Conservation (phyloP, 2,888 invertebrate species). For the Hedya salicella region DNA sequence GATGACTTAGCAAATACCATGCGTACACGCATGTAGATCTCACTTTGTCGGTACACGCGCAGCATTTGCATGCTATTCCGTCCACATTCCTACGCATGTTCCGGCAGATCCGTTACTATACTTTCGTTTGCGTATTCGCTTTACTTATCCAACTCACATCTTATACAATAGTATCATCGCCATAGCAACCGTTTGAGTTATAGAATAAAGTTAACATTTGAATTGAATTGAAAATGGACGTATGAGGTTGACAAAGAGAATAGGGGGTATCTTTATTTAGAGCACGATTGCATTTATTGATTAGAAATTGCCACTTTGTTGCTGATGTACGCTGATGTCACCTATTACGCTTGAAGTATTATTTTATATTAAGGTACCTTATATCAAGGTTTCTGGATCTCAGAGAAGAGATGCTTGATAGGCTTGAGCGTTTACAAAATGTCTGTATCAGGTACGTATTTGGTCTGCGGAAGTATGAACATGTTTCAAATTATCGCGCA, state of each 20-base stretch:
- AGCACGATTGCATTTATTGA: constrained; percentile 66
- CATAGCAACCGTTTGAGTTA: not conserved
- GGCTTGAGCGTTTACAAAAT: too few species aligned
- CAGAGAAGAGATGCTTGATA: too few species aligned
- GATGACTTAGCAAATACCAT: not conserved
- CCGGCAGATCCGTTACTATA: constrained; percentile 63
- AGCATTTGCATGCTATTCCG: constrained; percentile 49
- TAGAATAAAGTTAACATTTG: not conserved
- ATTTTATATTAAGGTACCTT: not conserved
- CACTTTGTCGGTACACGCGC: constrained; percentile 39
- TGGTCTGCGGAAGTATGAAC: too few species aligned
- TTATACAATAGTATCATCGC: not conserved
- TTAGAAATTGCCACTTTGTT: constrained; percentile 71
- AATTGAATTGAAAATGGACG: not conserved
- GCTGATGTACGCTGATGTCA: constrained; percentile 68
- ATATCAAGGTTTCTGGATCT: too few species aligned
- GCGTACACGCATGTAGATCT: constrained; percentile 11
- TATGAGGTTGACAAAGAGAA: not conserved
- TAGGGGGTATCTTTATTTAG: constrained; percentile 52
- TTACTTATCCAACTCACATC: constrained; percentile 11
- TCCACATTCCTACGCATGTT: constrained; percentile 49
- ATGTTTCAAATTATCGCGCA: too few species aligned
- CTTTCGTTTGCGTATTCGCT: constrained; percentile 67
- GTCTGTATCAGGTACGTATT: too few species aligned
- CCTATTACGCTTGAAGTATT: constrained; percentile 35